phyloP scores from a whole-genome alignment of 2,888 invertebrate species.

The Tanaodytes sp. region DNA sequence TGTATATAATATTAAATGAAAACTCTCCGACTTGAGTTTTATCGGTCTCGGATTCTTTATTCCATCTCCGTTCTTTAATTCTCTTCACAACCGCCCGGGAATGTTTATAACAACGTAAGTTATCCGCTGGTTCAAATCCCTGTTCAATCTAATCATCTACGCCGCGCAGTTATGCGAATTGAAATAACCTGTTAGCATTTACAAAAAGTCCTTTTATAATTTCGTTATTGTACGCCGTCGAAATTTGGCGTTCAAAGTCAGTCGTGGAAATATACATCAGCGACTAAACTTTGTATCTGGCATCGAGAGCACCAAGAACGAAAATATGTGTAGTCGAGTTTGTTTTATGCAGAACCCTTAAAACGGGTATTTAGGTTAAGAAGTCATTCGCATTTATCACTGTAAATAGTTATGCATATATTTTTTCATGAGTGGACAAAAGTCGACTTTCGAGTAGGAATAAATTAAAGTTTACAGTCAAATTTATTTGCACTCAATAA shows the following conservation, averaged over 20 bases:
- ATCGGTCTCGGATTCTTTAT: conserved; percentile 33
- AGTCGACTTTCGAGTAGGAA: too few relatives aligned
- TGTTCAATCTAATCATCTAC: conserved; percentile 44
- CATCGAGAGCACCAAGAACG: too few relatives aligned
- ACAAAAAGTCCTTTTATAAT: conserved; percentile 13
- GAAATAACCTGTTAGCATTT: conserved; percentile 14
- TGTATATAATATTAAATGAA: conserved; percentile 22
- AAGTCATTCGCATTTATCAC: too few relatives aligned
- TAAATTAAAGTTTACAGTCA: too few relatives aligned
- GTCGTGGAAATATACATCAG: conserved; percentile 18
- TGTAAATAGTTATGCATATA: too few relatives aligned
- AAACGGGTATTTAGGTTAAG: too few relatives aligned
- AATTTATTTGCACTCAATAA: too few relatives aligned
- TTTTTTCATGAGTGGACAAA: too few relatives aligned
- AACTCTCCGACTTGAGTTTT: conserved; percentile 17
- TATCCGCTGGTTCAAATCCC: conserved; percentile 28
- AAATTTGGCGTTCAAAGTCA: conserved; percentile 10
- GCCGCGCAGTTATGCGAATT: conserved; percentile 19
- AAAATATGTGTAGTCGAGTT: too few relatives aligned
- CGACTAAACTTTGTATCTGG: too few relatives aligned
- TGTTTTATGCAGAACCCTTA: too few relatives aligned
- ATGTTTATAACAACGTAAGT: conserved; percentile 40
- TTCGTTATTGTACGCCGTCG: conserved; percentile 6
- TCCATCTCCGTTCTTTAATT: conserved; percentile 27
- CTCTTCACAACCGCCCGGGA: conserved; percentile 37